These are phyloP conservation scores for Dinocampus coccinellae DNA, from an alignment of 2,888 invertebrate genomes.

Conservation along the genomic window DNA sequence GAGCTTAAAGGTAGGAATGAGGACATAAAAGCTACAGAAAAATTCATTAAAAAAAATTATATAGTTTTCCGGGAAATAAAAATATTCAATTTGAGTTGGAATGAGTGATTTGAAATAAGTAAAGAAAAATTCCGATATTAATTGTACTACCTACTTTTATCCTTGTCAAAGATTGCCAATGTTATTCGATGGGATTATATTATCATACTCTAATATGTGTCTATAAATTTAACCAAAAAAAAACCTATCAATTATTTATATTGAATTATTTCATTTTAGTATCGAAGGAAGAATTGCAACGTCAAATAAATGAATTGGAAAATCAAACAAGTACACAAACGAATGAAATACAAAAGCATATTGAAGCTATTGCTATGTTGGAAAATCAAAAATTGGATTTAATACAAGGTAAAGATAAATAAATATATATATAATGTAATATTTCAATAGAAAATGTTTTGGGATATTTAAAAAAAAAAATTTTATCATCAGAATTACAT, in stretches of 20 bases:
- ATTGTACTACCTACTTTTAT: constrained; percentile 67
- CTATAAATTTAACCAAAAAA: constrained; percentile 22
- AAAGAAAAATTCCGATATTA: constrained; percentile 20
- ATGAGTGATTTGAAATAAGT: too few species aligned
- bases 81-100: not conserved
- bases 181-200: constrained; percentile 53
- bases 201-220: constrained; percentile 48
- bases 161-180: constrained; percentile 69
- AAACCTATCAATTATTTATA: constrained; percentile 31
- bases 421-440: not conserved
- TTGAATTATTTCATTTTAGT: constrained; percentile 34
- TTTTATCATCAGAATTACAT: constrained; percentile 59
- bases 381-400: constrained; percentile 79
- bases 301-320: constrained; percentile 63
- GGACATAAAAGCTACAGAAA: constrained; percentile 51
- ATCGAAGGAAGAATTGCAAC: constrained; percentile 57
- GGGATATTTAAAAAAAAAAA: too few species aligned
- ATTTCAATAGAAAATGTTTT: too few species aligned
- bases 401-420: constrained; percentile 73
- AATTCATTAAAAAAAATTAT: not conserved
- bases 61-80: not conserved
- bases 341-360: constrained; percentile 71
- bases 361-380: constrained; percentile 74
- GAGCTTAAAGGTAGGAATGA: constrained; percentile 76
- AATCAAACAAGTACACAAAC: constrained; percentile 61